A percentile compares a stretch with the other conserved stretches of the same genome.
phyloP scores from a whole-genome alignment of 53 echinoderm and acorn worm genomes.

The Henricia sp. region DNA sequence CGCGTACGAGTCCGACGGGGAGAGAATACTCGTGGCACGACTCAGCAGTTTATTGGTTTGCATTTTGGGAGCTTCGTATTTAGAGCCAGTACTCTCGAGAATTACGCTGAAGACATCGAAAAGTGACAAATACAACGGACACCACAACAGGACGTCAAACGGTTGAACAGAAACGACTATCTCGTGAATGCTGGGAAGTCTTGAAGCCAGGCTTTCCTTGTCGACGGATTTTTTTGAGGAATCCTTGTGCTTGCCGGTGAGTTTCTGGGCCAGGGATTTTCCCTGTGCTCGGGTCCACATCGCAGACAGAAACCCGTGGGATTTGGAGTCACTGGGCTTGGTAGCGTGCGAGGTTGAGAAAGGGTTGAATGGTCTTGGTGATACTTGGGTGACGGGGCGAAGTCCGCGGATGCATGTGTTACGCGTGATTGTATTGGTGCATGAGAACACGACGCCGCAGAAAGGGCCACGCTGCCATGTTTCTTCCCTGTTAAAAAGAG shows the following conservation, averaged over 20 bases:
- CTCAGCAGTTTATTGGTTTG: not conserved
- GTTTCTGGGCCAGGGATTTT: conserved; percentile 68
- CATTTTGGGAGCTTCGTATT: not conserved
- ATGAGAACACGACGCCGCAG: conserved; percentile 83
- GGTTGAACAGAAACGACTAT: conserved; percentile 78
- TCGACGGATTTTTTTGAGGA: not conserved
- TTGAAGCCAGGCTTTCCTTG: not conserved
- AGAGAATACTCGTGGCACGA: not conserved
- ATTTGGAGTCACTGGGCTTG: conserved; percentile 79
- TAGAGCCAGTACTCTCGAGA: not conserved
- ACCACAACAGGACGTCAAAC: conserved; percentile 87
- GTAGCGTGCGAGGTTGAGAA: conserved; percentile 63
- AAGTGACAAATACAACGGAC: conserved; percentile 71
- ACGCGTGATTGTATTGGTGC: conserved; percentile 75
- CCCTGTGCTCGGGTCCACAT: conserved; percentile 90
- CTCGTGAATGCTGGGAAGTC: conserved; percentile 74
- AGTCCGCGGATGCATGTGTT: conserved; percentile 64
- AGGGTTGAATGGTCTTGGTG: conserved; percentile 66
- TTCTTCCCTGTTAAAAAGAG: conserved; percentile 30
- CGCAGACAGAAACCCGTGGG: conserved; percentile 85
- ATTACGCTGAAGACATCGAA: conserved; percentile 60
- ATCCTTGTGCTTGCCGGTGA: conserved; percentile 59
- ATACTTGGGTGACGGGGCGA: conserved; percentile 28
- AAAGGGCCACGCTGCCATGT: conserved; percentile 82
- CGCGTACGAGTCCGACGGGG: conserved; percentile 31